Evolutionary conservation across 2,113 vertebrate species (phyloP).

Genomic region (Dasyprocta punctata): DNA sequence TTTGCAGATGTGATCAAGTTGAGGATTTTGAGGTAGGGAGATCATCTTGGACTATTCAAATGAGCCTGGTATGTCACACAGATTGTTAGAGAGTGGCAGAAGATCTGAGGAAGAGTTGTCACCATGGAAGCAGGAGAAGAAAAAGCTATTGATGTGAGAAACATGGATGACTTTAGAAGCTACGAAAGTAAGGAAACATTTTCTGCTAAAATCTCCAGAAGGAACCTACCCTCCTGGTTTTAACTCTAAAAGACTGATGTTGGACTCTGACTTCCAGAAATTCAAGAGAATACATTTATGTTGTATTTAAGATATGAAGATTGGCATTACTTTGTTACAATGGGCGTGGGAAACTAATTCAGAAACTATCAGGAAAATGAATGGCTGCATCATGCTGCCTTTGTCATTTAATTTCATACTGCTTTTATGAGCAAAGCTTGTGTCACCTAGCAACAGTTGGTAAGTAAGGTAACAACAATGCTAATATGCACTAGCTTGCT

Average conservation of each 20-base stretch:
- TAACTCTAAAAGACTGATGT: background rate
- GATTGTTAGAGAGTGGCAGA: background rate
- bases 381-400: background rate
- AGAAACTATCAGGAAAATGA: background rate
- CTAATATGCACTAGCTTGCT: constrained; percentile 23
- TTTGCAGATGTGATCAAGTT: background rate
- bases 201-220: background rate
- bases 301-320: background rate
- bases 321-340: background rate
- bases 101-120: background rate
- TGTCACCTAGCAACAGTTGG: constrained; percentile 79
- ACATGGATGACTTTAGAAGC: background rate
- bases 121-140: background rate
- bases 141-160: background rate
- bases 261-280: constrained; percentile 10
- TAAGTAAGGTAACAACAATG: constrained; percentile 40
- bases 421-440: constrained; percentile 84
- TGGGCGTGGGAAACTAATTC: background rate
- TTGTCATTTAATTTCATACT: constrained; percentile 41
- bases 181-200: constrained; percentile 8
- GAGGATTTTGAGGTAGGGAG: background rate
- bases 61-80: background rate
- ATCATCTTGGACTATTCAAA: background rate
- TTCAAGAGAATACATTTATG: background rate
- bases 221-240: background rate